Percentiles rank a stretch among this genome's conserved stretches.
Conservation (phyloP, 2,113 vertebrate species). For the Xiphorhynchus elegans region DNA sequence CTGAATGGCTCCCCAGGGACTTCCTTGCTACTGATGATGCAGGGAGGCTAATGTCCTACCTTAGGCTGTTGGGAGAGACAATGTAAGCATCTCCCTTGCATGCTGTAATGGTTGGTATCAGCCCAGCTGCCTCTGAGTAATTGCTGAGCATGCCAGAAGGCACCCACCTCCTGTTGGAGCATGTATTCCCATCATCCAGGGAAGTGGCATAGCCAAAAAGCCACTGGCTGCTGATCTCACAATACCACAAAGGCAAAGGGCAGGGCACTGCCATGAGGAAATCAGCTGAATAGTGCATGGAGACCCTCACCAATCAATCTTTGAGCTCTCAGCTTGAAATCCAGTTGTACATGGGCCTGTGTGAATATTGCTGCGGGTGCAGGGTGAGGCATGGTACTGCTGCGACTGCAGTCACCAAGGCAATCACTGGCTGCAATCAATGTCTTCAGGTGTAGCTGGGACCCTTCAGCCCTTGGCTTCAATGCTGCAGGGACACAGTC, state of each 20-base stretch:
- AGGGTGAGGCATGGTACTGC: not conserved
- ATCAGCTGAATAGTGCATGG: not conserved
- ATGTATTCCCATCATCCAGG: not conserved
- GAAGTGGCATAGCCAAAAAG: not conserved
- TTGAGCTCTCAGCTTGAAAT: not conserved
- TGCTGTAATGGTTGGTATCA: constrained; percentile 54
- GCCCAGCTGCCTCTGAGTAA: constrained; percentile 45
- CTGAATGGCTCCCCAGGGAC: constrained; percentile 37
- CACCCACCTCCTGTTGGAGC: constrained; percentile 16
- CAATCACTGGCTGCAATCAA: not conserved
- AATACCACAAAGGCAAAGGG: not conserved
- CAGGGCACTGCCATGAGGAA: not conserved
- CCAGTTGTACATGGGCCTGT: not conserved
- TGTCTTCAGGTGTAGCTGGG: fast-evolving
- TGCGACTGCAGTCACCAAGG: not conserved
- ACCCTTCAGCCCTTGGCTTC: not conserved
- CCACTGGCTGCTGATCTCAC: not conserved
- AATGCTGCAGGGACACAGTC: not conserved
- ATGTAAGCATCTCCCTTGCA: constrained; percentile 18
- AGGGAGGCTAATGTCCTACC: constrained; percentile 15
- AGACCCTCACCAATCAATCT: not conserved
- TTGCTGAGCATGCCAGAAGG: not conserved
- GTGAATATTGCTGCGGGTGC: not conserved
- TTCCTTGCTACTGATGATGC: constrained; percentile 7
- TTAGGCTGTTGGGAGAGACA: constrained; percentile 23